Evolutionary conservation across 2,113 vertebrate genomes (phyloP), one percentile per base, ranked within the genome.

Genomic region (Shinisaurus crocodilurus): DNA sequence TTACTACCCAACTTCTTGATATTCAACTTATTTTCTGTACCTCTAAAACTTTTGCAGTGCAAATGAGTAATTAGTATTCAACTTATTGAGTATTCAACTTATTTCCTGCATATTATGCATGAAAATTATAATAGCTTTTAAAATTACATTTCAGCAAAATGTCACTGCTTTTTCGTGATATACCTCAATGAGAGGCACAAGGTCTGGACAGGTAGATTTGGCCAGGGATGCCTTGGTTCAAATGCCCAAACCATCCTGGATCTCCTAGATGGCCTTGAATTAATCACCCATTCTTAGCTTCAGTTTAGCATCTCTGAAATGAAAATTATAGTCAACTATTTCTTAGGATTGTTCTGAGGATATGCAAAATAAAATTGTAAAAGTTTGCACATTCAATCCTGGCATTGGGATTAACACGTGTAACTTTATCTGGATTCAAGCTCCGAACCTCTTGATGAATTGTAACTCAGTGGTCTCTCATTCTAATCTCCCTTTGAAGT

Each of bases 61-160:
- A n/a, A 94, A 87, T 9, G 77, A 94, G 48, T 40, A 85, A 70
- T 89, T 89, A 82, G 45, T 50, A n/a, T 74, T 74, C 69, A 65
- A 29, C 40, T 91, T 81, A 0, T 90, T 89, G 54, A 54, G 43
- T 48, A 34, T 72, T 72, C 67, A 63, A 67, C 37, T 91, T 81
- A 0, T 91, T 90, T 93, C 92, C 89, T 70, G 48, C 67, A 93
- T n/a, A 12, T 45, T 48, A 32, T 20, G 81, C 93, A 89, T 90
- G 89, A 92, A 90, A 76, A 54, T 65, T 69, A 23, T 89, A 90
- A 88, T 85, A 89, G 85, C 83, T 94, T 94, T 88, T 94, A 91
- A 92, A 94, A 89, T 74, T 80, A 6, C 40, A 92, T 82, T 86
- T 92, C 63, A 60, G 95, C 89, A 94, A 94, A 94, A 94, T 57